A percentile compares a stretch with the other conserved stretches of the same genome.
Conservation (phyloP, 2,888 invertebrate species). For the Andrena fulva region DNA sequence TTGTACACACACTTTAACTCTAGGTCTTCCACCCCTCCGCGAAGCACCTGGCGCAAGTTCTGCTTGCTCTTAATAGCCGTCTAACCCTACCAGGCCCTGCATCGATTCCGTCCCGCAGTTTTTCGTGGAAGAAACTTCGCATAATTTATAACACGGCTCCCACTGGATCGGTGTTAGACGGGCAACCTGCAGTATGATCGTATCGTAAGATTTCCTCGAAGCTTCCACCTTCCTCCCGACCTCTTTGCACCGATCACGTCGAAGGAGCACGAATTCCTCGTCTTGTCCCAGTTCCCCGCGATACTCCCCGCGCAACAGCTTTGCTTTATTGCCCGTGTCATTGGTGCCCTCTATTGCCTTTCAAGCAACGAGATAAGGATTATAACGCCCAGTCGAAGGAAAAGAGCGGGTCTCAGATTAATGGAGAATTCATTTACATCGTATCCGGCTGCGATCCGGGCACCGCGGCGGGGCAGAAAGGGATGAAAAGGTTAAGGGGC, state of each 20-base stretch:
- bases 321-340: conserved; percentile 43
- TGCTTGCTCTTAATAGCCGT: too few relatives aligned
- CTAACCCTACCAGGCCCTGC: too few relatives aligned
- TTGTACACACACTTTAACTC: too few relatives aligned
- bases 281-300: neutral
- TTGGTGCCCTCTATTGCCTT: neutral
- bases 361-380: conserved; percentile 12
- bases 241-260: conserved; percentile 13
- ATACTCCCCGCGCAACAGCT: conserved; percentile 35
- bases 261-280: neutral
- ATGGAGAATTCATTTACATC: conserved; percentile 10
- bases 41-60: too few relatives aligned
- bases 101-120: neutral
- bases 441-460: conserved; percentile 13
- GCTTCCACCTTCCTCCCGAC: conserved; percentile 15
- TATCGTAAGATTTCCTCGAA: conserved; percentile 29
- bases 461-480: neutral
- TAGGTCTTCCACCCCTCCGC: too few relatives aligned
- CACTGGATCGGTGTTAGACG: conserved; percentile 1
- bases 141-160: conserved; percentile 19
- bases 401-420: neutral
- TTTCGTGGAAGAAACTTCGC: neutral
- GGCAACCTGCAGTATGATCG: neutral
- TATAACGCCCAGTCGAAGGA: neutral
- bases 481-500: conserved; percentile 14